Evolutionary conservation across 2,888 invertebrate genomes (phyloP).

Genomic region (Dasypogon diadema): DNA sequence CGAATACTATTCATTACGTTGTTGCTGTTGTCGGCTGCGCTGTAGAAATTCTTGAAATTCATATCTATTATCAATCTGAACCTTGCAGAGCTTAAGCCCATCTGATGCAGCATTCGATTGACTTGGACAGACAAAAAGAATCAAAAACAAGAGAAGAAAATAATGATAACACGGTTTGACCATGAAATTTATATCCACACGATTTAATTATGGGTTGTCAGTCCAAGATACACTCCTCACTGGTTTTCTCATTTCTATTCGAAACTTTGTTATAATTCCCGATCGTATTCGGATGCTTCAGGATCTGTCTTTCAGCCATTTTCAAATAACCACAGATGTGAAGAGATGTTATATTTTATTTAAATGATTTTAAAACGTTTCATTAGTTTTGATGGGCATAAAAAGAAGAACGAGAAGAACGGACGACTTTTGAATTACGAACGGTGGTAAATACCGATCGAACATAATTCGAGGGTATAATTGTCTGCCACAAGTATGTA

Average conservation of each 20-base stretch:
- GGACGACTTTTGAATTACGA: constrained; percentile 39
- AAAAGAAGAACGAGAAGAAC: constrained; percentile 21
- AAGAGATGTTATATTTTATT: constrained; percentile 42
- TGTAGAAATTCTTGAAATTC: constrained; percentile 39
- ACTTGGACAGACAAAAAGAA: constrained; percentile 19
- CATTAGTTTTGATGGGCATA: constrained; percentile 42
- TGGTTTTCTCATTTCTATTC: constrained; percentile 49
- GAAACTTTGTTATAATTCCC: constrained; percentile 43
- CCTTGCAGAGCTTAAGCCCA: constrained; percentile 1
- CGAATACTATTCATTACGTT: constrained; percentile 30
- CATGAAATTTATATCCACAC: constrained; percentile 48
- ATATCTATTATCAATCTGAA: constrained; percentile 43
- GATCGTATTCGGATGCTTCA: constrained; percentile 2
- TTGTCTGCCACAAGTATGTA: constrained; percentile 42
- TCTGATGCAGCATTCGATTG: background rate
- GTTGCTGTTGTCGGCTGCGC: background rate
- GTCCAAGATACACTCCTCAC: constrained; percentile 42
- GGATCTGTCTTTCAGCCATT: constrained; percentile 32
- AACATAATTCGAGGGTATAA: constrained; percentile 45
- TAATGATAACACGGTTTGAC: constrained; percentile 47
- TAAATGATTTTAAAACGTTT: constrained; percentile 47
- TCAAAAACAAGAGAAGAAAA: constrained; percentile 29
- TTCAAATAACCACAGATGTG: constrained; percentile 39
- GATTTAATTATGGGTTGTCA: constrained; percentile 52
- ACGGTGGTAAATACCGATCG: constrained; percentile 47